Evolutionary conservation across 2,888 invertebrate species (phyloP).

Genomic region (Mechanitis messenoides): DNA sequence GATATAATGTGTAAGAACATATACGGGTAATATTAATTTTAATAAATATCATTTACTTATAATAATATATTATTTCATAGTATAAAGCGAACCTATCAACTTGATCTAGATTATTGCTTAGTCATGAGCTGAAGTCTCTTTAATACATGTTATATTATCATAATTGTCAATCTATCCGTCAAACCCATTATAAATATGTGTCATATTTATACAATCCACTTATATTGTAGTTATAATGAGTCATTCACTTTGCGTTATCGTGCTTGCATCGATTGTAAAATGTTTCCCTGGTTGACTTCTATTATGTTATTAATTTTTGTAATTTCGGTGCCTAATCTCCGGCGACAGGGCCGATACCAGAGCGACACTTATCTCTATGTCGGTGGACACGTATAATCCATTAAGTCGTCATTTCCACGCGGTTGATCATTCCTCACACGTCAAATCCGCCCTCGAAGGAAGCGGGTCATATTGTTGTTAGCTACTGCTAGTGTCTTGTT

Average conservation of each 20-base stretch:
- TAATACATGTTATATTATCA: background rate
- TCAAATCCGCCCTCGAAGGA: slow-evolving; percentile 66
- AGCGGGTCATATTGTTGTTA: slow-evolving; percentile 68
- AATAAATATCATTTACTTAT: no score
- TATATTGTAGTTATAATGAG: slow-evolving; percentile 21
- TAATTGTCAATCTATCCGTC: background rate
- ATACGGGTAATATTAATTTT: no score
- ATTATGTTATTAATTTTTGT: slow-evolving; percentile 72
- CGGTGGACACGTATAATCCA: slow-evolving; percentile 75
- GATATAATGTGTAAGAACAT: slow-evolving; percentile 27
- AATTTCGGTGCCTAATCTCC: slow-evolving; percentile 70
- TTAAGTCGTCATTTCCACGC: slow-evolving; percentile 76
- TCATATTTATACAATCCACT: slow-evolving; percentile 9
- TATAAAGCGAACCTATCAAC: no score
- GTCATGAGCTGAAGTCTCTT: no score
- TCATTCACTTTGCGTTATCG: slow-evolving; percentile 26
- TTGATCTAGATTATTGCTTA: no score
- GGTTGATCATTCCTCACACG: slow-evolving; percentile 74
- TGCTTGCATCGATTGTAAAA: slow-evolving; percentile 57
- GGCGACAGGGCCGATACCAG: slow-evolving; percentile 61
- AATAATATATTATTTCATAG: no score
- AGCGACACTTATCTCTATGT: slow-evolving; percentile 74
- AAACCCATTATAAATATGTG: background rate
- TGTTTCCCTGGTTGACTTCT: slow-evolving; percentile 60
- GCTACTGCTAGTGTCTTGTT: slow-evolving; percentile 65